Evolutionary conservation across 2,888 invertebrate genomes (phyloP).

Genomic region (Podabrus alpinus): DNA sequence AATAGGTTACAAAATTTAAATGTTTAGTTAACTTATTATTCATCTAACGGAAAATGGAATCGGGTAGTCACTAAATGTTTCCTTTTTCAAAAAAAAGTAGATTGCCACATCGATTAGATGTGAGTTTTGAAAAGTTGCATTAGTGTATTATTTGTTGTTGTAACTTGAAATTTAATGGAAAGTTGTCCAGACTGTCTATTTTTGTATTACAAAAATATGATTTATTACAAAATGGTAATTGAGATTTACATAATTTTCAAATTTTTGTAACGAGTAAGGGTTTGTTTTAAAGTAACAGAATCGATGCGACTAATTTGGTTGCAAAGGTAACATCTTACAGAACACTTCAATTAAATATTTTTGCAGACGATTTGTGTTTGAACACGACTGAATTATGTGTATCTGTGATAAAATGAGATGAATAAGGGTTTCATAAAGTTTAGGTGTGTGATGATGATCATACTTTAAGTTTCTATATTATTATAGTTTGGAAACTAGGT

Average conservation of each 20-base stretch:
- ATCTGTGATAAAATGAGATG: constrained; percentile 21
- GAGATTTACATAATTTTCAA: not conserved
- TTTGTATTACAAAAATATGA: not conserved
- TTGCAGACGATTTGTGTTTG: not conserved
- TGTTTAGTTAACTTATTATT: not conserved
- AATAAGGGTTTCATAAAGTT: constrained; percentile 16
- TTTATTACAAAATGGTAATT: not conserved
- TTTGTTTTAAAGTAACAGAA: not conserved
- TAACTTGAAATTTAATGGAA: not conserved
- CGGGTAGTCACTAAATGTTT: not conserved
- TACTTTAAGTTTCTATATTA: not conserved
- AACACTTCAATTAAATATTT: constrained; percentile 3
- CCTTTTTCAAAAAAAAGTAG: not conserved
- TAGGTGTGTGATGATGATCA: constrained; percentile 7
- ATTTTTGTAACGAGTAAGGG: not conserved
- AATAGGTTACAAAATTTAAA: not conserved
- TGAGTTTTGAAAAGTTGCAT: not conserved
- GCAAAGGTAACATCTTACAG: constrained; percentile 1
- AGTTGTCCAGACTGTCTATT: not conserved
- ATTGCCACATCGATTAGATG: not conserved
- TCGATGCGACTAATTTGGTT: not conserved
- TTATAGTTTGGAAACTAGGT: not conserved
- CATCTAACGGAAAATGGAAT: not conserved
- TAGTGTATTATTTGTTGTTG: not conserved
- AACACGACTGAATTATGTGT: constrained; percentile 23